Conservation (phyloP, 1,140 invertebrate genomes). For the Metaphire vulgaris region DNA sequence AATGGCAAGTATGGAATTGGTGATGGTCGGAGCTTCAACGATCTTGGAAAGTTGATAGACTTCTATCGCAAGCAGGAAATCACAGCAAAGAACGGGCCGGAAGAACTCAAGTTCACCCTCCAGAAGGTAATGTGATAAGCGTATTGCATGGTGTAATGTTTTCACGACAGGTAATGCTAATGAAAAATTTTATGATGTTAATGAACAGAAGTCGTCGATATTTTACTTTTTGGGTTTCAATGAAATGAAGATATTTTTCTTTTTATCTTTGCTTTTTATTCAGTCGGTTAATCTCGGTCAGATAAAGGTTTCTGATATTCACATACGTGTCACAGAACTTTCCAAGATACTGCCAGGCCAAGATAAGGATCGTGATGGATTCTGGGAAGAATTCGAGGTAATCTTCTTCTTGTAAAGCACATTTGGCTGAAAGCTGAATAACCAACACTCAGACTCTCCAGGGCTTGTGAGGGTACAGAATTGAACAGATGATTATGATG, state of each 20-base stretch:
- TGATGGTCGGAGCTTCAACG: conserved; percentile 86
- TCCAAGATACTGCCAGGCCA: conserved; percentile 47
- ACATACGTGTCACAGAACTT: conserved; percentile 74
- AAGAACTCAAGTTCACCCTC: conserved; percentile 50
- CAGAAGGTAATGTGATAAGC: neutral
- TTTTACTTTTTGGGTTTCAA: neutral
- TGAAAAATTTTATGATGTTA: neutral
- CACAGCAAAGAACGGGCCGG: conserved; percentile 89
- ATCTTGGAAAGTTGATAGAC: conserved; percentile 85
- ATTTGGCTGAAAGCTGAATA: no score
- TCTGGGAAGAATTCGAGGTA: conserved; percentile 97
- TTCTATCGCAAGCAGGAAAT: conserved; percentile 95
- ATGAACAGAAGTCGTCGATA: neutral
- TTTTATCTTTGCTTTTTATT: conserved; percentile 4
- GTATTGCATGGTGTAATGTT: neutral
- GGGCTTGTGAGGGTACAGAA: conserved; percentile 81
- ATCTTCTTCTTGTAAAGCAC: no score
- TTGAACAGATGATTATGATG: conserved; percentile 26
- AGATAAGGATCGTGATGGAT: conserved; percentile 72
- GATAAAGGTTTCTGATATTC: conserved; percentile 87
- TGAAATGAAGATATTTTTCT: neutral
- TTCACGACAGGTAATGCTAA: neutral
- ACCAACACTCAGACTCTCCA: no score
- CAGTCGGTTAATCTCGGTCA: conserved; percentile 89
- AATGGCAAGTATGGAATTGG: conserved; percentile 89